Evolutionary conservation across 2,888 invertebrate genomes (phyloP).

Genomic region (Morpho helenor): DNA sequence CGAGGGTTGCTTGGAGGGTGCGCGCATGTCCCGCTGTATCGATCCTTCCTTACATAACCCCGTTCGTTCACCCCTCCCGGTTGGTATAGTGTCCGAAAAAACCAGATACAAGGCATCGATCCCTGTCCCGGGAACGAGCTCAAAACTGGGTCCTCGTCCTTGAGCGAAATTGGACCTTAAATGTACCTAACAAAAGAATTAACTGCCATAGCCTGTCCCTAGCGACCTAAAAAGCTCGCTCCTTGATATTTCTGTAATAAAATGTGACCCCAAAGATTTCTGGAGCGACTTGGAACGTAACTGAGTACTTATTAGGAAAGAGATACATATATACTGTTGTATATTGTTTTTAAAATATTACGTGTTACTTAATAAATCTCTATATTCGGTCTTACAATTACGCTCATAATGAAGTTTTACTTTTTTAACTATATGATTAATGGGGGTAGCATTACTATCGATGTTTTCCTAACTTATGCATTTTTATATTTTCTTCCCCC

Average conservation of each 20-base stretch:
- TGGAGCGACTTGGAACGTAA: conserved; percentile 25
- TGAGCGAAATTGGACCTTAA: conserved; percentile 28
- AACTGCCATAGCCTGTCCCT: conserved; percentile 24
- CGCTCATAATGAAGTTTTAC: no score
- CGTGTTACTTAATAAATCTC: no score
- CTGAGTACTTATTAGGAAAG: conserved; percentile 7
- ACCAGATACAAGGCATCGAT: conserved; percentile 72
- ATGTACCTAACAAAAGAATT: conserved; percentile 21
- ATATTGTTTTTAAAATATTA: no score
- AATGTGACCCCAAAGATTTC: conserved; percentile 34
- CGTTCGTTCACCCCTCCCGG: conserved; percentile 74
- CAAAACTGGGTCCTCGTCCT: conserved; percentile 30
- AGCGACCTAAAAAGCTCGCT: conserved; percentile 35
- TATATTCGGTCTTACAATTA: no score
- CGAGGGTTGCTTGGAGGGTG: conserved; percentile 39
- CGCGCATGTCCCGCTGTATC: conserved; percentile 62
- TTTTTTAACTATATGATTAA: no score
- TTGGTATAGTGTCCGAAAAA: conserved; percentile 77
- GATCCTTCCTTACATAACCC: conserved; percentile 70
- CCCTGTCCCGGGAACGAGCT: conserved; percentile 48
- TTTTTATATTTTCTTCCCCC: no score
- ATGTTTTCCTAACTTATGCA: no score
- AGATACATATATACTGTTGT: not conserved
- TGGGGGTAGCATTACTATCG: no score
- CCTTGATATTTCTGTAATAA: conserved; percentile 34